These are phyloP conservation scores for Xerus inauris DNA, from an alignment of 2,113 vertebrate species.

Conservation along the genomic window DNA sequence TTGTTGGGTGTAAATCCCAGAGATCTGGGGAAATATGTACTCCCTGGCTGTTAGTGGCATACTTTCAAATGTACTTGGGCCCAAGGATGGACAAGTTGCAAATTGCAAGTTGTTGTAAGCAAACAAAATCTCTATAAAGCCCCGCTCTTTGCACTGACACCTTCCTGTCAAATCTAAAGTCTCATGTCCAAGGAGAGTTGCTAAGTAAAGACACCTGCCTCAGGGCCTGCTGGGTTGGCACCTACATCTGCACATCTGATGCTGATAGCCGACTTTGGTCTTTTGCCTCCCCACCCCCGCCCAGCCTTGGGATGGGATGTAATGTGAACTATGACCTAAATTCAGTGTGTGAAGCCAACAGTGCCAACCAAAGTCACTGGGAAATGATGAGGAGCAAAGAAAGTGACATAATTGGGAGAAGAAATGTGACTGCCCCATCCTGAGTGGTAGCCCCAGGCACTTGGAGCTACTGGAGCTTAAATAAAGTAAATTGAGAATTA, in stretches of 20 bases:
- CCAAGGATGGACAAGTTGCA: background rate
- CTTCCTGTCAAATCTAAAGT: background rate
- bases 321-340: too few species aligned
- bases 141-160: background rate
- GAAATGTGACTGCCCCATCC: accelerated
- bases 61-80: background rate
- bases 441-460: accelerated
- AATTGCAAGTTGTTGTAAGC: background rate
- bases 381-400: background rate
- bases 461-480: too few species aligned
- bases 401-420: background rate
- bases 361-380: background rate
- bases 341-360: background rate
- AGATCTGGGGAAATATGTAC: background rate
- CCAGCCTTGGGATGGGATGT: background rate
- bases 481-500: background rate
- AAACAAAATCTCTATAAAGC: background rate
- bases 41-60: too few species aligned
- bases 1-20: background rate
- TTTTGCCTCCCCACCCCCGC: background rate
- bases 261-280: too few species aligned
- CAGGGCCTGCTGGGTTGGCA: background rate
- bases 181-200: background rate
- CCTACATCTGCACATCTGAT: background rate
- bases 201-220: background rate